These are phyloP conservation scores for Catharus minimus DNA, from an alignment of 2,113 vertebrate species.

Conservation along the genomic window DNA sequence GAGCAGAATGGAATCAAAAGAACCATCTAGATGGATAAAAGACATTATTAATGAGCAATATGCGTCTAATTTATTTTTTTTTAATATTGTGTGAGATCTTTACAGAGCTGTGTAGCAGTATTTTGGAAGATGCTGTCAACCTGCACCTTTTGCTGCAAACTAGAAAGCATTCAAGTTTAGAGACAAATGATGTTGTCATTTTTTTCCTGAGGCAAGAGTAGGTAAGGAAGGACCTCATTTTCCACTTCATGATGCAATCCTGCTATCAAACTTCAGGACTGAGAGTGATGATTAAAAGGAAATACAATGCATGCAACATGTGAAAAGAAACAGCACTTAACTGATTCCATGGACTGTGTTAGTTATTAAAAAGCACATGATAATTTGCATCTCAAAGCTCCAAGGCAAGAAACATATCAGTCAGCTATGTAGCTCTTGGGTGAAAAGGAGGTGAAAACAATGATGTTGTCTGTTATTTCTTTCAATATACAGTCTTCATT, in stretches of 20 bases:
- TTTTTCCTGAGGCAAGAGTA: neutral
- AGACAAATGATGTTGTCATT: neutral
- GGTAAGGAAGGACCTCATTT: conserved; percentile 6
- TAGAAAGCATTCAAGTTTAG: neutral
- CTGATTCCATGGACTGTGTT: neutral
- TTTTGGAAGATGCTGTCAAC: neutral
- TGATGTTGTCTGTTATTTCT: neutral
- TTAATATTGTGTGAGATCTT: neutral
- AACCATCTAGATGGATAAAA: neutral
- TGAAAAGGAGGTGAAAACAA: neutral
- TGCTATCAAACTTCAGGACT: neutral
- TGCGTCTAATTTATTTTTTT: neutral
- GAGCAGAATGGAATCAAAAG: neutral
- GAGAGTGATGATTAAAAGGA: neutral
- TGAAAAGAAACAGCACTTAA: neutral
- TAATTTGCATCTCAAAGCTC: neutral
- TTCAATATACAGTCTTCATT: neutral
- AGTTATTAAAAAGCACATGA: neutral
- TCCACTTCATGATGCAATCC: neutral
- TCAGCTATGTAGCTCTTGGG: neutral
- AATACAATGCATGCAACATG: neutral
- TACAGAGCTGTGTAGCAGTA: neutral
- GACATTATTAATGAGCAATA: neutral
- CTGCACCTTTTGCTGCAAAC: neutral
- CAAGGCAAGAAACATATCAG: neutral